phyloP scores from a whole-genome alignment of 2,797 vertebrate genomes.

The Gymnodraco acuticeps region DNA sequence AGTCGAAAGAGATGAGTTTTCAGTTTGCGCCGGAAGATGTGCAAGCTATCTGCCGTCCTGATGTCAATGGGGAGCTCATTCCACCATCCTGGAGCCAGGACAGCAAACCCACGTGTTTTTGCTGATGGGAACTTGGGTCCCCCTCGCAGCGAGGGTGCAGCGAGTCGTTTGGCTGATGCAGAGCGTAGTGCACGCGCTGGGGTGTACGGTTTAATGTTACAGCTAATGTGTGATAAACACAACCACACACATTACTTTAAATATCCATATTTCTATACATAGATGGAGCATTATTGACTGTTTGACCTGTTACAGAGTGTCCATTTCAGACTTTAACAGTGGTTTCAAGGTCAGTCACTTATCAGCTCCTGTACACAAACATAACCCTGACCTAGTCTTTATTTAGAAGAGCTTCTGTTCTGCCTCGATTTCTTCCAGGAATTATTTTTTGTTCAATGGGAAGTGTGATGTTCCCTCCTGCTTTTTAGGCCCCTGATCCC shows the following conservation, averaged over 20 bases:
- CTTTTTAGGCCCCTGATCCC: neutral
- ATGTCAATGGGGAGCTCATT: no score
- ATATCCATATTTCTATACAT: constrained; percentile 17
- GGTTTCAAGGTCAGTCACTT: constrained; percentile 39
- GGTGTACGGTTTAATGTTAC: no score
- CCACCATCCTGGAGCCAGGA: no score
- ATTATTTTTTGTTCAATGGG: neutral
- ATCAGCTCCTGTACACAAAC: constrained; percentile 11
- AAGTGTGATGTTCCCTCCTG: neutral
- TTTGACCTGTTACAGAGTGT: constrained; percentile 20
- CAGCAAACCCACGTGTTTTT: no score
- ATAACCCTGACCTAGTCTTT: neutral
- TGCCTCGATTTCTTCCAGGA: neutral
- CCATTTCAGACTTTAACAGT: constrained; percentile 1
- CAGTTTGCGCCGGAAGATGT: no score
- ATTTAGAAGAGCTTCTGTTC: constrained; percentile 15
- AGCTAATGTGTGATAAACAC: neutral
- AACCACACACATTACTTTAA: neutral
- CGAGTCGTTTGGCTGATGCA: no score
- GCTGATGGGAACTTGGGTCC: no score
- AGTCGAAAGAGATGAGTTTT: no score
- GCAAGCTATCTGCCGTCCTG: no score
- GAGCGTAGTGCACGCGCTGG: no score
- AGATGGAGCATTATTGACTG: constrained; percentile 36
- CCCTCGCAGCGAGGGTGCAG: no score